A percentile compares a stretch with the other conserved stretches of the same genome.
These are phyloP conservation scores for Aulostomus chinensis DNA, from an alignment of 2,797 vertebrate genomes.

Conservation along the genomic window DNA sequence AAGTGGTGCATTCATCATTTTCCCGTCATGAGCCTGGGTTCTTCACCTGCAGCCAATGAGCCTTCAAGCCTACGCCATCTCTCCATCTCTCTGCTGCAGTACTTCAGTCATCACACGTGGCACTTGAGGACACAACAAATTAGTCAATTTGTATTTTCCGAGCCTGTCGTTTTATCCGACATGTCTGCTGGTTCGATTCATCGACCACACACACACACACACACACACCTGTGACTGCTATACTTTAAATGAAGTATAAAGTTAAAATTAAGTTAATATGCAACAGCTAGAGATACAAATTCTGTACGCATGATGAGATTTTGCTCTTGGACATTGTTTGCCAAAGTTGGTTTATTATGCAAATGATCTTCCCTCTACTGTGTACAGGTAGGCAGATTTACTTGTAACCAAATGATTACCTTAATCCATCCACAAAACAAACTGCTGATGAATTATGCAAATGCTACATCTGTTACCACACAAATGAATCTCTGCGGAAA, in stretches of 20 bases:
- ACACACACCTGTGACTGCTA: too few relatives aligned
- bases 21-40: too few relatives aligned
- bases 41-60: too few relatives aligned
- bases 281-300: neutral
- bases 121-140: too few relatives aligned
- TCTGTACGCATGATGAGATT: constrained; percentile 7
- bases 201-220: too few relatives aligned
- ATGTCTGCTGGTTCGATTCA: too few relatives aligned
- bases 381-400: constrained; percentile 46
- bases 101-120: too few relatives aligned
- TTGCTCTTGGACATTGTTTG: constrained; percentile 11
- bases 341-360: constrained; percentile 34
- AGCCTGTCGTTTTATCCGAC: too few relatives aligned
- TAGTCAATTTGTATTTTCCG: too few relatives aligned
- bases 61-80: too few relatives aligned
- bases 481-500: constrained; percentile 57
- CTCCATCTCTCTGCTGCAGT: too few relatives aligned
- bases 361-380: constrained; percentile 17
- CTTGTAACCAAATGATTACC: constrained; percentile 54
- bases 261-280: neutral
- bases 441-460: constrained; percentile 71
- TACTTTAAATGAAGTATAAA: neutral
- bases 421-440: constrained; percentile 62
- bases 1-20: too few relatives aligned
- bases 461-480: constrained; percentile 54